Conservation (phyloP, 92 coral and sea anemone species). For the Galaxea fascicularis region DNA sequence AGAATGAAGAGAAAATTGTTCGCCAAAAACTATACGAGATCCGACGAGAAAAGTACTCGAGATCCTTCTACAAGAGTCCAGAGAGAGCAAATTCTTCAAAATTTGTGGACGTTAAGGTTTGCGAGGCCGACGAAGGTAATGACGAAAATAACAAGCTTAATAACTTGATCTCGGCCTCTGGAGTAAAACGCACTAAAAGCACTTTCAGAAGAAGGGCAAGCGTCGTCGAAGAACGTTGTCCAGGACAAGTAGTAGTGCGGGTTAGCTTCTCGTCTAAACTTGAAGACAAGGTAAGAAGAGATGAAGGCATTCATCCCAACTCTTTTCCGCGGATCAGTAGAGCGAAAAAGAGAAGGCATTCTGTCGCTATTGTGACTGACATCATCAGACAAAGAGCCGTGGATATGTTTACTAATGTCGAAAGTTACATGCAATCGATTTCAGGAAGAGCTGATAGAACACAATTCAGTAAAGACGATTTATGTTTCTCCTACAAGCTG, state of each 20-base stretch:
- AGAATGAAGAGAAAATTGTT: conserved; percentile 31
- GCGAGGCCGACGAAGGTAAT: conserved; percentile 10
- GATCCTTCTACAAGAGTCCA: conserved; percentile 44
- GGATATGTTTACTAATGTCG: conserved; percentile 7
- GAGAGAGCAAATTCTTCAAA: conserved; percentile 18
- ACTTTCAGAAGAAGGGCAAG: conserved; percentile 18
- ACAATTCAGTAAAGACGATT: conserved; percentile 3
- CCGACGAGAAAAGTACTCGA: conserved; percentile 66
- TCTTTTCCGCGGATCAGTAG: background rate
- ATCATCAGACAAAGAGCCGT: background rate
- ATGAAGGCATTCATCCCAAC: background rate
- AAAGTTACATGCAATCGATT: background rate
- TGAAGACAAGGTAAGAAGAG: conserved; percentile 22
- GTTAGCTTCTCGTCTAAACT: conserved; percentile 38
- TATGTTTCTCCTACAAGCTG: background rate
- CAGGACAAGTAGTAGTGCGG: conserved; percentile 25
- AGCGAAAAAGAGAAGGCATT: conserved; percentile 18
- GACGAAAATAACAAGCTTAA: no score
- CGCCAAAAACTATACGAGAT: conserved; percentile 51
- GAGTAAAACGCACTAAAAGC: conserved; percentile 17
- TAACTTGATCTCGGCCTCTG: conserved; percentile 25
- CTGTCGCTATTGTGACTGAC: conserved; percentile 19
- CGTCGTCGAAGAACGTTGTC: conserved; percentile 5
- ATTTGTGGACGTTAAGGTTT: conserved; percentile 28
- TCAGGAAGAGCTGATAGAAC: background rate